Evolutionary conservation across 2,113 vertebrate species (phyloP).

Genomic region (Potamarius usumacintae): DNA sequence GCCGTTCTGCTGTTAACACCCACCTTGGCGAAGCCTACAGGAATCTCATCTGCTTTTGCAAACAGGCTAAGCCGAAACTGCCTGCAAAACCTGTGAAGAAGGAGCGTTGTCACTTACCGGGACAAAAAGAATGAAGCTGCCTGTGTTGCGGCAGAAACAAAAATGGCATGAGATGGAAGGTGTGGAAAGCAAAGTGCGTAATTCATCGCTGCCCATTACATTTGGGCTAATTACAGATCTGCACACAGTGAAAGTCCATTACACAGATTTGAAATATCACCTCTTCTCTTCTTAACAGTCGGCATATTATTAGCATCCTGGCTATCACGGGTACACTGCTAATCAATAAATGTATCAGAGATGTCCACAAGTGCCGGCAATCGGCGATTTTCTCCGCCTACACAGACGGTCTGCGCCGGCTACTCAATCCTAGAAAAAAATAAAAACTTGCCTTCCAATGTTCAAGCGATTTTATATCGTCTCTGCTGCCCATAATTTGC

Average conservation of each 20-base stretch:
- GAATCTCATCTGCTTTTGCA: conserved; percentile 42
- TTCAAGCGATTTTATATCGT: too few species aligned
- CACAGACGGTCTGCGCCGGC: too few species aligned
- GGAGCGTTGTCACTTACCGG: conserved; percentile 37
- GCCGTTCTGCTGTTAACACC: conserved; percentile 14
- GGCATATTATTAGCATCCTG: background rate
- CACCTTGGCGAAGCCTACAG: conserved; percentile 27
- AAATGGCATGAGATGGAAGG: conserved; percentile 12
- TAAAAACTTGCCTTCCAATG: too few species aligned
- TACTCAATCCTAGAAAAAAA: too few species aligned
- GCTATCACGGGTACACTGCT: background rate
- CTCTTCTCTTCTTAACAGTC: background rate
- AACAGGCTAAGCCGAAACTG: conserved; percentile 51
- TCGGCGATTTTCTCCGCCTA: too few species aligned
- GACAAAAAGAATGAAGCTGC: conserved; percentile 30
- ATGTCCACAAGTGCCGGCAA: too few species aligned
- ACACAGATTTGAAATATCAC: conserved; percentile 7
- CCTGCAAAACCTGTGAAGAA: conserved; percentile 23
- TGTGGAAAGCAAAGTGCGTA: conserved; percentile 16
- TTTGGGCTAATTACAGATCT: conserved; percentile 33
- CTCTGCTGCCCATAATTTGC: too few species aligned
- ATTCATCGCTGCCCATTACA: conserved; percentile 39
- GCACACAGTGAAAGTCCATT: conserved; percentile 9
- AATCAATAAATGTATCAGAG: background rate
- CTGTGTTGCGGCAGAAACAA: conserved; percentile 19